These are phyloP conservation scores for Charina bottae DNA, from an alignment of 2,113 vertebrate genomes.

Conservation along the genomic window DNA sequence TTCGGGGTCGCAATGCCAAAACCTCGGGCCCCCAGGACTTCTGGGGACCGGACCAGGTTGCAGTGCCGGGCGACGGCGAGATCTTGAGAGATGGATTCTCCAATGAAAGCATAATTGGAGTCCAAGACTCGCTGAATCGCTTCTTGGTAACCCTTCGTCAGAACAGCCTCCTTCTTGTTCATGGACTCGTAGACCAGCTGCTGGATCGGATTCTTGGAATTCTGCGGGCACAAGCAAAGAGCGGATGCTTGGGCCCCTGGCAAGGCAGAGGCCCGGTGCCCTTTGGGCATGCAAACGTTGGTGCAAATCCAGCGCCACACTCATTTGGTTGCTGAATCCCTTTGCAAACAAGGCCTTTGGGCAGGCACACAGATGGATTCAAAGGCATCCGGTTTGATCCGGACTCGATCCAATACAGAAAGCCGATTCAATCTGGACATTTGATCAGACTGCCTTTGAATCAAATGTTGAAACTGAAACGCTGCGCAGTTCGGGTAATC, in stretches of 20 bases:
- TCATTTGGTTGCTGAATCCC: background rate
- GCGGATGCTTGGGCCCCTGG: background rate
- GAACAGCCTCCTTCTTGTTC: constrained; percentile 76
- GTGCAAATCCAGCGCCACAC: background rate
- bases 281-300: background rate
- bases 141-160: constrained; percentile 76
- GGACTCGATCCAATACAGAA: background rate
- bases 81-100: constrained; percentile 84
- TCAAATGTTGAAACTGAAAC: too few species aligned
- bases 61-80: constrained; percentile 81
- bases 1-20: constrained; percentile 80
- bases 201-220: constrained; percentile 78
- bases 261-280: too few species aligned
- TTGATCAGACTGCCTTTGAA: background rate
- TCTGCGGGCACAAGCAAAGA: constrained; percentile 65
- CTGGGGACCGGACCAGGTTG: constrained; percentile 75
- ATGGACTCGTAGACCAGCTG: constrained; percentile 85
- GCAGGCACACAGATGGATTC: background rate
- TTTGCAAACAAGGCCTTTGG: background rate
- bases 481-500: too few species aligned
- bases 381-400: background rate
- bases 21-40: constrained; percentile 78
- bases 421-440: too few species aligned
- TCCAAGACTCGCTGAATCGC: constrained; percentile 77
- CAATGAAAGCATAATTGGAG: constrained; percentile 87